Evolutionary conservation across 2,888 invertebrate species (phyloP), one percentile per base, ranked within the genome.

Genomic region (Cosmia pyralina): DNA sequence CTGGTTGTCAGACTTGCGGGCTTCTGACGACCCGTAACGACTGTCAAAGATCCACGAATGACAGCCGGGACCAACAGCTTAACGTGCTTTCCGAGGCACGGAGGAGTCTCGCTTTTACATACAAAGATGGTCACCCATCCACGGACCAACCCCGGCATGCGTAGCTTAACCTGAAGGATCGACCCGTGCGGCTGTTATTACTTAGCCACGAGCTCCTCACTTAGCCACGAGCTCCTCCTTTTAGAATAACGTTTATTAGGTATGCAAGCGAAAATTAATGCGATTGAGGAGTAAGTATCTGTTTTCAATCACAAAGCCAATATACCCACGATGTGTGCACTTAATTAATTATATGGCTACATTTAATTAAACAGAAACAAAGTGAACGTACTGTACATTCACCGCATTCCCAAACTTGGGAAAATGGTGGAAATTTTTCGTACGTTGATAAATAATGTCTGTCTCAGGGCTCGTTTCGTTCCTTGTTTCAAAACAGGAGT

Each of bases 281-380:
- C 5, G 8, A 41, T 41, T 41, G 41, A 41, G 8, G 28, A 53
- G 38, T 63, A 63, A 15, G 17, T 50, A 19, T 66, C 58, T 22
- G 17, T 58, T 46, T 73, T 72, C 44, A 66, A 38, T 68, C 66
- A 59, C 48, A 59, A 72, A 59, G 44, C 66, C 72, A 58, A 71
- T 69, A 63, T 38, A 53, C 38, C 48, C 58, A 55, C 44, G 48
- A 72, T 34, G 66, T 73, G 67, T 69, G 60, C 59, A 78, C 64
- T 69, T 82, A 77, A 79, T 75, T 82, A 75, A 82, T 84, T 75
- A 73, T 63, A 76, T 63, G 34, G 69, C 68, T 50, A 82, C 76
- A 67, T 82, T 82, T 82, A 85, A 85, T 76, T 75, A 79, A 82
- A 82, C 69, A 72, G 62, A 34, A 62, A 73, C 82, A 72, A 82